Evolutionary conservation across 2,797 vertebrate species (phyloP).

Genomic region (Cryptoprocta ferox): DNA sequence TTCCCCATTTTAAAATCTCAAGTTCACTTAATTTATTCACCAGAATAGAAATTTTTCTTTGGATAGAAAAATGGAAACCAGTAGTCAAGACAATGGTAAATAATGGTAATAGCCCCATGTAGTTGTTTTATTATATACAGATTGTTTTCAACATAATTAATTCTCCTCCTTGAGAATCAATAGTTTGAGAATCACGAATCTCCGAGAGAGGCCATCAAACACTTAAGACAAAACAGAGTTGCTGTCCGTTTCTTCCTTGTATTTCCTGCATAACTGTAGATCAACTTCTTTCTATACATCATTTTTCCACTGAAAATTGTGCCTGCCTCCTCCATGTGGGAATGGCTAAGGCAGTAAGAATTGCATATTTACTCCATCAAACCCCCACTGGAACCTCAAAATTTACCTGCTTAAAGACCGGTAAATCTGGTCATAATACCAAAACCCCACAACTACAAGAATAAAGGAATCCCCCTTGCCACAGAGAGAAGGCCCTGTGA

Average conservation of each 20-base stretch:
- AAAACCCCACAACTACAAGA: not conserved
- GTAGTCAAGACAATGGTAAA: not conserved
- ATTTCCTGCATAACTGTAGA: not conserved
- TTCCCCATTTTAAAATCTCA: not conserved
- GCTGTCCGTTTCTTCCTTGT: not conserved
- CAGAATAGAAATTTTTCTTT: not conserved
- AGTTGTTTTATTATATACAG: not conserved
- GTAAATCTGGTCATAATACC: slow-evolving; percentile 24
- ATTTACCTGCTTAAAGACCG: slow-evolving; percentile 13
- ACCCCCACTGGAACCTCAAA: not conserved
- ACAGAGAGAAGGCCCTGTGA: not conserved
- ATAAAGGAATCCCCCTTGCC: not conserved
- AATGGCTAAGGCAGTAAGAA: not conserved
- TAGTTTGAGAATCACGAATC: not conserved
- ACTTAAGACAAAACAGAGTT: not conserved
- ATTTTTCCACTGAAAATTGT: slow-evolving; percentile 1
- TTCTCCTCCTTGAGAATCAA: not conserved
- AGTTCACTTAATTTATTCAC: not conserved
- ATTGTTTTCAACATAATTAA: not conserved
- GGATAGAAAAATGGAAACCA: not conserved
- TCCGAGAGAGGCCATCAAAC: not conserved
- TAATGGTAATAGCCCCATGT: not conserved
- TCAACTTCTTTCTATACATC: not conserved
- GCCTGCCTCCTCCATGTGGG: not conserved
- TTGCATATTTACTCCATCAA: not conserved